Evolutionary conservation across 2,113 vertebrate genomes (phyloP), one percentile per base, ranked within the genome.

Genomic region (Atractosteus spatula): DNA sequence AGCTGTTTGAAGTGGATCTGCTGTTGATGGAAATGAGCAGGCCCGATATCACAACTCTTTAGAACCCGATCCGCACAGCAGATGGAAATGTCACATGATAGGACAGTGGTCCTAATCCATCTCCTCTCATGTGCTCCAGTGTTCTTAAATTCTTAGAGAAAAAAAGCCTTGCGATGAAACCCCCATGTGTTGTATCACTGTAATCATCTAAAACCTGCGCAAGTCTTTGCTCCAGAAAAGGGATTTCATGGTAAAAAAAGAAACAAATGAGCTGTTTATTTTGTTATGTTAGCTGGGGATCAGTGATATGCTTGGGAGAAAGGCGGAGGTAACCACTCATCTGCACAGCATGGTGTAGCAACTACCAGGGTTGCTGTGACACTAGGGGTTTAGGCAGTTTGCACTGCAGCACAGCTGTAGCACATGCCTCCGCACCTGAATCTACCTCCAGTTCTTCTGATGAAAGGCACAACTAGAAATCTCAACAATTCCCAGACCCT

Each of bases 21-120:
- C 84, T 88, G 86, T 80, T 88, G 87, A 88, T 84, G 83, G 86
- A 91, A 86, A 88, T 79, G 82, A 83, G 85, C 83, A 76, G 62
- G 81, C 65, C 79, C 87, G 79, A 82, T 85, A 87, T 89, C 80
- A 80, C 83, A 86, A 79, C 76, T 83, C 84, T 79, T 87, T 84
- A 87, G 70, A 89, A 87, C 85, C 83, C 76, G 82, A 91, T 88
- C 84, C 86, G 16, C 78, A 74, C 76, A 84, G 87, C 86, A 90
- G 88, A 90, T 90, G 89, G 85, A 78, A 66, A 45, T 82, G 83
- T 81, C 83, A 91, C 87, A 77, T 29, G 84, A 87, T 83, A 86
- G 81, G 85, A 89, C 88, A 87, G 83, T 84, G 74, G 74, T 78
- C 76, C 74, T 90, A 91, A 91, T 89, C 89, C 88, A 79, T 74